Evolutionary conservation across 2,888 invertebrate species (phyloP).

Genomic region (Scaptomyza reducta): DNA sequence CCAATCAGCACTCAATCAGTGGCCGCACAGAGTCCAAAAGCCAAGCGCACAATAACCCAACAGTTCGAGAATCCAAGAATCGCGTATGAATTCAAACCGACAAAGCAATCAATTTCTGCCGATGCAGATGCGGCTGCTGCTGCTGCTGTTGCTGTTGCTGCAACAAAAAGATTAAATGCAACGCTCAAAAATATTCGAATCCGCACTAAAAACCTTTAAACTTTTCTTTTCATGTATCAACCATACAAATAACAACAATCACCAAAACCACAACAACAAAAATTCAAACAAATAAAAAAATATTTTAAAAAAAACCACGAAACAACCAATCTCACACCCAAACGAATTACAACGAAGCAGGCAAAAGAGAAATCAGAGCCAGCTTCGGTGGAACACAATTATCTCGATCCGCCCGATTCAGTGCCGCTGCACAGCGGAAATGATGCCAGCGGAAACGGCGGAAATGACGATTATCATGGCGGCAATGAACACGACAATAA

Average conservation of each 20-base stretch:
- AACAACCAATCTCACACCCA: slow-evolving; percentile 27
- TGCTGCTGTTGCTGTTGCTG: slow-evolving; percentile 11
- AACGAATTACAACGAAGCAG: slow-evolving; percentile 48
- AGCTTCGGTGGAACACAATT: slow-evolving; percentile 83
- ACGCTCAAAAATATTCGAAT: slow-evolving; percentile 45
- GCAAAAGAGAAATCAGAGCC: slow-evolving; percentile 82
- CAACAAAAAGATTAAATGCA: slow-evolving; percentile 65
- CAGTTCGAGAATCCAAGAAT: slow-evolving; percentile 31
- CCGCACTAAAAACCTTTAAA: slow-evolving; percentile 60
- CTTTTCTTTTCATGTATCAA: slow-evolving; percentile 62
- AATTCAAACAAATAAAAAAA: slow-evolving; percentile 67
- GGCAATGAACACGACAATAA: slow-evolving; percentile 66
- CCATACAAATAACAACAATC: slow-evolving; percentile 44
- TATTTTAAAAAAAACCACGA: slow-evolving; percentile 33
- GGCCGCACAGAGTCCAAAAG: slow-evolving; percentile 56
- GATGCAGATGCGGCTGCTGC: slow-evolving; percentile 14
- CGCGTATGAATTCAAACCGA: slow-evolving; percentile 62
- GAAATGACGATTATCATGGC: slow-evolving; percentile 83
- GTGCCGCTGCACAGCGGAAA: slow-evolving; percentile 83
- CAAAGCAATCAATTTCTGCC: slow-evolving; percentile 75
- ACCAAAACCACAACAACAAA: slow-evolving; percentile 59
- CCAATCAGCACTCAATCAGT: slow-evolving; percentile 80
- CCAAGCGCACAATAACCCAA: slow-evolving; percentile 68
- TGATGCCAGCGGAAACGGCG: slow-evolving; percentile 84
- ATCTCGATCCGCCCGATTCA: slow-evolving; percentile 84